Base-by-base conservation (phyloP, 2,888 invertebrate species). In the Epiblema foenella region DNA sequence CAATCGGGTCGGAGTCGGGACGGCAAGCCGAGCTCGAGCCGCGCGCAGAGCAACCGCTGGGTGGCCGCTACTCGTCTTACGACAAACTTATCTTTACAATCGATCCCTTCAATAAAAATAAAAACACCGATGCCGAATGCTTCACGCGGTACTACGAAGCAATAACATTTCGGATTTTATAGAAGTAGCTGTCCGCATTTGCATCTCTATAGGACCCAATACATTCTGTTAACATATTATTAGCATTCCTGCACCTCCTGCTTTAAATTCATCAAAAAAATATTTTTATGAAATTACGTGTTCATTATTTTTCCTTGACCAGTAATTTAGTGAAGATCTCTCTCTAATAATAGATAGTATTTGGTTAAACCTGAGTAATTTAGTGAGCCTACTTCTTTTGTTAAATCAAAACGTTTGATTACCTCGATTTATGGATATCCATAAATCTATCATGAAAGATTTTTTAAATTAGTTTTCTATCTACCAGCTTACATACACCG, bases 41-140 rank as follows among this genome's bases (percentile, higher is more conserved):
- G 37, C 52, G 52, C 63, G 20, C 20, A 18, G 29, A 24, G 63
- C 54, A 24, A 57, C 78, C 79, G 79, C 84, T 86, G 88, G 92
- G 93, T 93, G 93, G 93, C 86, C 93, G 91, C 93, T 93, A 91
- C 93, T 91, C 87, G 93, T 93, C 92, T 93, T 93, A 91, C 91
- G 90, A 89, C 87, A 85, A 87, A 90, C 88, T 91, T 93, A 93
- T 93, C 93, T 93, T 89, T 85, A 90, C 89, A 89, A 92, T 93
- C 93, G 91, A 92, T 91, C 89, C 90, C 86, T 82, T 81, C 87
- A 91, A 92, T 92, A 91, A 91, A 91, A 91, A 89, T 88, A 90
- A 90, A 87, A 86, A 76, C 78, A 77, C 83, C 83, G 82, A 88
- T 84, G 89, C 86, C 86, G 86, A 85, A 86, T 82, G 84, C 86